Evolutionary conservation across 2,888 invertebrate genomes (phyloP), one percentile per base, ranked within the genome.

Genomic region (Stenolophus ochropezus): DNA sequence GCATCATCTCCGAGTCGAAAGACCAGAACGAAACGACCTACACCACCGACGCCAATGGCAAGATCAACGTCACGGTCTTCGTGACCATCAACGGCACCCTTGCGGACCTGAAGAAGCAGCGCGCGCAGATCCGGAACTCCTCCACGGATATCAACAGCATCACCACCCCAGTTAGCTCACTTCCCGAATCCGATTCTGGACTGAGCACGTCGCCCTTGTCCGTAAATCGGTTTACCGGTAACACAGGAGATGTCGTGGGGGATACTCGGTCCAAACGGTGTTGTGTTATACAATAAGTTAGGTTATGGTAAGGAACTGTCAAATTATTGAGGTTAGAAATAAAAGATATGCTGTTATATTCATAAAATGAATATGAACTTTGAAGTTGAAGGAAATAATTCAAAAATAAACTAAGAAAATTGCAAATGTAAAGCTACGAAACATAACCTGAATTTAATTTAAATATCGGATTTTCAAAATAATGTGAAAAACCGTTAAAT

Each of bases 41-140:
- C 90, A 92, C 93, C 85, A 93, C 94, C 85, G 93, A 94, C 89
- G 92, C 94, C 90, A 96, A 96, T 91, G 96, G 95, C 89, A 96
- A 96, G 92, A 96, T 95, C 91, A 95, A 95, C 92, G 95, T 96
- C 89, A 95, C 95, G 89, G 93, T 93, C 83, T 93, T 93, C 82
- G 95, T 96, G 90, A 94, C 95, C 91, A 96, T 96, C 88, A 94
- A 94, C 88, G 93, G 93, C 89, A 97, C 97, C 74, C 92, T 98
- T 85, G 95, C 97, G 77, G 97, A 98, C 90, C 91, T 98, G 89
- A 98, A 98, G 91, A 97, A 97, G 89, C 97, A 97, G 88, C 92
- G 98, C 84, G 93, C 96, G 83, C 95, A 96, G 86, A 96, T 94
- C 85, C 91, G 96, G 85, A 94, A 93, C 87, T 93, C 92, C 80